phyloP scores from a whole-genome alignment of 2,797 vertebrate genomes.

The Cryptoprocta ferox region DNA sequence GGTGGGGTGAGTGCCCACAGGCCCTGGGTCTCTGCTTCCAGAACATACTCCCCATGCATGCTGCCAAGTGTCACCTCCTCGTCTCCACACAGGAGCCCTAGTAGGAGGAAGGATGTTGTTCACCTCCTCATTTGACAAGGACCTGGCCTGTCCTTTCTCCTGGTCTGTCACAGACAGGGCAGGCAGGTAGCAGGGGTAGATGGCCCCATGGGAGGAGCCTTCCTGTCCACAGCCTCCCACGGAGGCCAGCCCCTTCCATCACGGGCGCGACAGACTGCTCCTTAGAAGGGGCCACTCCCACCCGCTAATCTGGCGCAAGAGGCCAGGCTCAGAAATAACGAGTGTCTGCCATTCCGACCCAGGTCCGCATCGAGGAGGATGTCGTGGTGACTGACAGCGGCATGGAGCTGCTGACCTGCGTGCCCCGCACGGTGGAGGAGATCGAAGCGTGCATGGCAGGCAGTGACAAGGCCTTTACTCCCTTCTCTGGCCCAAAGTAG shows the following conservation, averaged over 20 bases:
- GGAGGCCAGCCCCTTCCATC: not conserved
- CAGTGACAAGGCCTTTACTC: conserved; percentile 87
- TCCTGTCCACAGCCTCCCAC: not conserved
- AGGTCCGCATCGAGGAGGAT: conserved; percentile 98
- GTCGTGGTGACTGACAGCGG: conserved; percentile 92
- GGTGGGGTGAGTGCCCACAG: conserved; percentile 92
- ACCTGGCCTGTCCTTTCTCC: not conserved
- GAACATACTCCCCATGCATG: not conserved
- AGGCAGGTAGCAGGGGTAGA: not conserved
- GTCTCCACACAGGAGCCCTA: not conserved
- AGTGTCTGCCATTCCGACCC: not conserved
- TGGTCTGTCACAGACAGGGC: not conserved
- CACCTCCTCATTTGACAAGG: not conserved
- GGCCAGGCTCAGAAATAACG: not conserved
- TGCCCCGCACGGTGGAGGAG: conserved; percentile 95
- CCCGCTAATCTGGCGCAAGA: not conserved
- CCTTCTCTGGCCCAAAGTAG: conserved; percentile 80
- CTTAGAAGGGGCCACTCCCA: not conserved
- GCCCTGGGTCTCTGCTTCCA: not conserved
- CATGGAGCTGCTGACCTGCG: conserved; percentile 95
- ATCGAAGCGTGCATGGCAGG: conserved; percentile 95
- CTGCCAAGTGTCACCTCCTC: not conserved
- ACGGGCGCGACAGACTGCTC: fast-evolving
- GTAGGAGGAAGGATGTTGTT: not conserved
- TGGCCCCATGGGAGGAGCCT: not conserved